Evolutionary conservation across 2,888 invertebrate species (phyloP).

Genomic region (Agonopterix heracliana): DNA sequence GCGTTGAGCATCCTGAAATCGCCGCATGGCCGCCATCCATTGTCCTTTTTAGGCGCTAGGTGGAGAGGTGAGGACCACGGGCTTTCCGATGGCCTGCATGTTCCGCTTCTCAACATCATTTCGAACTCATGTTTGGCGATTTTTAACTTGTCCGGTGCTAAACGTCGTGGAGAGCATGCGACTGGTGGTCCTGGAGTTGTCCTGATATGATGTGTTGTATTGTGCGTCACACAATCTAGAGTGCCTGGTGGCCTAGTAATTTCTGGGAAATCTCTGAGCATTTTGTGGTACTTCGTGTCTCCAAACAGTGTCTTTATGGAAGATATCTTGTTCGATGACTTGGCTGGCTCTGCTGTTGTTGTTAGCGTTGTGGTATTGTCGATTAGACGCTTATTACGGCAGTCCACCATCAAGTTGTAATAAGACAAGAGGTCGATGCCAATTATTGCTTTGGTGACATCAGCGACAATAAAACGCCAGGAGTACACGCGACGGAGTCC

Average conservation of each 20-base stretch:
- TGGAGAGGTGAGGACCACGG: conserved; percentile 17
- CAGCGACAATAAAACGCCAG: conserved; percentile 33
- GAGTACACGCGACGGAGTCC: conserved; percentile 25
- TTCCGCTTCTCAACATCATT: conserved; percentile 16
- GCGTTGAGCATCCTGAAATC: conserved; percentile 14
- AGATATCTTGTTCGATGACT: neutral
- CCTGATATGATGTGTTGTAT: conserved; percentile 7
- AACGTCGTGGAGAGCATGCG: conserved; percentile 11
- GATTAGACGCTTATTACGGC: conserved; percentile 8
- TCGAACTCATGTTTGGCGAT: conserved; percentile 19
- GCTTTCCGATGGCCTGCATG: conserved; percentile 17
- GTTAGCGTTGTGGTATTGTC: conserved; percentile 12
- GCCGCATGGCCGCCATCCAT: no score
- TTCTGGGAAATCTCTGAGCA: conserved; percentile 9
- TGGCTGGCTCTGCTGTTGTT: neutral
- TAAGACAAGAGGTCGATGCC: conserved; percentile 31
- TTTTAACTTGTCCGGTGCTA: conserved; percentile 20
- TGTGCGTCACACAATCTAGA: conserved; percentile 16
- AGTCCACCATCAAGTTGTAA: conserved; percentile 26
- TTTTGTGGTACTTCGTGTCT: conserved; percentile 4
- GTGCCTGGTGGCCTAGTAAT: conserved; percentile 14
- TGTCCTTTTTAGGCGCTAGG: no score
- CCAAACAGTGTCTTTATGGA: conserved; percentile 4
- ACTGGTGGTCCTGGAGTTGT: conserved; percentile 20
- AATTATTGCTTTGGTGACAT: conserved; percentile 32